phyloP scores from a whole-genome alignment of 2,888 invertebrate species.

The Hydropsyche betteni region DNA sequence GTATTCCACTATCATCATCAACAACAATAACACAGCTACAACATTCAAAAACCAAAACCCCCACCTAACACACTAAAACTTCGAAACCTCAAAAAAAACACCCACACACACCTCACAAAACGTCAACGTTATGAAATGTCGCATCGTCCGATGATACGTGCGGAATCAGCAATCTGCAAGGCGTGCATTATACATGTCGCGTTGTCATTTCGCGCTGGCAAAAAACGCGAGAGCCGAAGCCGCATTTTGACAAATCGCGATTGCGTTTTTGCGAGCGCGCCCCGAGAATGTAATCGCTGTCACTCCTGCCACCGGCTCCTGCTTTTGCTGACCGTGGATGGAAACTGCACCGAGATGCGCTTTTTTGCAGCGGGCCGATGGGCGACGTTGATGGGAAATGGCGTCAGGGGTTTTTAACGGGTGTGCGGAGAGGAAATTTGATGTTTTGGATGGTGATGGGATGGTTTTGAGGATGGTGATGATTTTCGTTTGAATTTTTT shows the following conservation, averaged over 20 bases:
- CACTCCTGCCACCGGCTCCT: constrained; percentile 4
- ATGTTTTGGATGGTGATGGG: too few species aligned
- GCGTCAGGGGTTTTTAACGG: too few species aligned
- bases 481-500: too few species aligned
- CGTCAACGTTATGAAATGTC: background rate
- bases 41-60: too few species aligned
- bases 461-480: too few species aligned
- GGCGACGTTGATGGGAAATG: background rate
- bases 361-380: background rate
- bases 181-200: constrained; percentile 46
- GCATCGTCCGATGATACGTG: background rate
- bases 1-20: too few species aligned
- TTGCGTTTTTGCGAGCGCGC: constrained; percentile 43
- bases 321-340: background rate
- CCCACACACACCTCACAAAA: background rate
- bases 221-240: background rate
- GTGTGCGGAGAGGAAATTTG: too few species aligned
- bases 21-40: too few species aligned
- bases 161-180: too few species aligned
- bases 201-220: constrained; percentile 38
- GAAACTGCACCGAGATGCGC: constrained; percentile 23
- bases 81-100: too few species aligned
- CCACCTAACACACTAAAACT: too few species aligned
- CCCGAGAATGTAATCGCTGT: constrained; percentile 38
- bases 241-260: constrained; percentile 48